phyloP scores from a whole-genome alignment of 1,140 invertebrate genomes.

The Phymastichus coffea region DNA sequence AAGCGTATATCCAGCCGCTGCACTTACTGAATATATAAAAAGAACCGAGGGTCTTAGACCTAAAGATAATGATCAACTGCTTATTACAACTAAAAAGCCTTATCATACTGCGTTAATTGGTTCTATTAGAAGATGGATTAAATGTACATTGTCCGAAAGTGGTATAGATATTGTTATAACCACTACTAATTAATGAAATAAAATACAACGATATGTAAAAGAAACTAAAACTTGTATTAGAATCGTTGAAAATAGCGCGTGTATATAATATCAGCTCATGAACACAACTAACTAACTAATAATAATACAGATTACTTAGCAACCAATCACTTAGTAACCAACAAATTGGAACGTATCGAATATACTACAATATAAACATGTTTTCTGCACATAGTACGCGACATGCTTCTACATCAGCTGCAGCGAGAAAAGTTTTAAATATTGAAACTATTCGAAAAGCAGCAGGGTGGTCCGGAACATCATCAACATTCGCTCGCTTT shows the following conservation, averaged over 20 bases:
- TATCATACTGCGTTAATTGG: not conserved
- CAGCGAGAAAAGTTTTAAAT: constrained; percentile 22
- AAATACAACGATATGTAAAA: too few species aligned
- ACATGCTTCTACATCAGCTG: constrained; percentile 32
- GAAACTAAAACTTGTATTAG: too few species aligned
- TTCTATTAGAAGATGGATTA: constrained; percentile 32
- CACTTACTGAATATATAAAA: not conserved
- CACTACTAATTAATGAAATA: too few species aligned
- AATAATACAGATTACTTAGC: too few species aligned
- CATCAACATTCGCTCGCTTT: constrained; percentile 31
- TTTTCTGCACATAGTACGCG: constrained; percentile 33
- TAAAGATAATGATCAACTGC: not conserved
- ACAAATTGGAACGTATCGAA: too few species aligned
- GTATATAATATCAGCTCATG: too few species aligned
- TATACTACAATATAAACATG: too few species aligned
- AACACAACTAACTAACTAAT: too few species aligned
- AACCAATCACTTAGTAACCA: too few species aligned
- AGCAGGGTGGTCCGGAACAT: constrained; percentile 32
- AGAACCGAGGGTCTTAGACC: not conserved
- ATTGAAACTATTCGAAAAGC: constrained; percentile 29
- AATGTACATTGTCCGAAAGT: constrained; percentile 10
- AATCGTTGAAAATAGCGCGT: too few species aligned
- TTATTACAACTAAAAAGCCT: constrained; percentile 17
- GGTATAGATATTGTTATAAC: constrained; percentile 30
- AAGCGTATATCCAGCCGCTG: not conserved